These are phyloP conservation scores for Ephydatia muelleri DNA, from an alignment of 37 sponge, comb jelly and placozoan genomes.

Conservation along the genomic window DNA sequence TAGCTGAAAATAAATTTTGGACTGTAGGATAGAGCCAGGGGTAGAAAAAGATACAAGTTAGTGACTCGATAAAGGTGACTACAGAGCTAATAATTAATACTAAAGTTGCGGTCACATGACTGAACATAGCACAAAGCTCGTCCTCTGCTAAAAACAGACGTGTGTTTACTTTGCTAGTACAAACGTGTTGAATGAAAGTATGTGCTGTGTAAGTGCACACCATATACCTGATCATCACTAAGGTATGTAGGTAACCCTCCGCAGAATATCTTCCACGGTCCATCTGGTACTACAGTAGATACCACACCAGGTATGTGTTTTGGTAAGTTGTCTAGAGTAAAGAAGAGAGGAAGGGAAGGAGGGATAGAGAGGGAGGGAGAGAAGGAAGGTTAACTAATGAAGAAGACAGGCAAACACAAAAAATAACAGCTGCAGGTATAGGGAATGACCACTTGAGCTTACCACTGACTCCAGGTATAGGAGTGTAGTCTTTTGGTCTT, in stretches of 20 bases:
- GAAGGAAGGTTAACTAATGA: not conserved
- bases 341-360: not conserved
- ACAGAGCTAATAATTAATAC: not conserved
- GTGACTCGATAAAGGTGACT: not conserved
- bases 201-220: not conserved
- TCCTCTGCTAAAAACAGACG: not conserved
- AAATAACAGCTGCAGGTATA: not conserved
- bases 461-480: slow-evolving; percentile 79
- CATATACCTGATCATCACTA: slow-evolving; percentile 92
- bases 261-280: slow-evolving; percentile 93
- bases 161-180: no score
- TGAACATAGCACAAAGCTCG: not conserved
- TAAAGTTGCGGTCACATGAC: not conserved
- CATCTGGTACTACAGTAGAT: slow-evolving; percentile 96
- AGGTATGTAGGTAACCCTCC: slow-evolving; percentile 97
- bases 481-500: slow-evolving; percentile 96
- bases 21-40: slow-evolving; percentile 13
- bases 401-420: not conserved
- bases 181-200: no score
- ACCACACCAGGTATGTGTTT: slow-evolving; percentile 91
- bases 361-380: not conserved
- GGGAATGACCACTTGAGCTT: not conserved
- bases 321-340: slow-evolving; percentile 5
- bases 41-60: slow-evolving; percentile 7
- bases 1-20: no score